Percentiles rank a stretch among this genome's conserved stretches.
Evolutionary conservation across 2,888 invertebrate genomes (phyloP).

Genomic region (Netelia inedita): DNA sequence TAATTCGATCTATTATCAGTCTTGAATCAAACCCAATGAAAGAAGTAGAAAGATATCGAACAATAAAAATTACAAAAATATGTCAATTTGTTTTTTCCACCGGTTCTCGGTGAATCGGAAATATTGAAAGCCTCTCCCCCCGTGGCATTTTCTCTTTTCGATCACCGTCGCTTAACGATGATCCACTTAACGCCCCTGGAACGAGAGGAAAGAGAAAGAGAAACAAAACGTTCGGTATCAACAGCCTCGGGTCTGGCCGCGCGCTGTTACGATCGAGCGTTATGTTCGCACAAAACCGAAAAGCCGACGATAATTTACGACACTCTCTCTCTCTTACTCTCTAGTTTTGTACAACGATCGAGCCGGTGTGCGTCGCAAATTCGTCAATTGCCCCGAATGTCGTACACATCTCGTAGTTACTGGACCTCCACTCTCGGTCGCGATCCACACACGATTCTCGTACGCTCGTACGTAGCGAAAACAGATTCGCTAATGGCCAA

Average conservation of each 20-base stretch:
- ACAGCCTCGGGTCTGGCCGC: conserved; percentile 31
- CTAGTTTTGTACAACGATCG: not conserved
- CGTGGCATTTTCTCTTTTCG: conserved; percentile 20
- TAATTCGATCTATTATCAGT: no score
- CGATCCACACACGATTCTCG: conserved; percentile 21
- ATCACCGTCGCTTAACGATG: conserved; percentile 59
- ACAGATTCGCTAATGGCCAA: conserved; percentile 66
- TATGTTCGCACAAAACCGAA: conserved; percentile 33
- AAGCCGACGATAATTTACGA: conserved; percentile 61
- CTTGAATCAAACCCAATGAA: no score
- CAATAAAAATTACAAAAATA: no score
- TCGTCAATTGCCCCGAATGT: conserved; percentile 61
- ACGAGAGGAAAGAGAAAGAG: conserved; percentile 29
- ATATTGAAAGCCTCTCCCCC: no score
- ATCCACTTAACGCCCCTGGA: conserved; percentile 56
- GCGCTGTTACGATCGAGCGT: conserved; percentile 9
- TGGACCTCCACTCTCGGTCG: conserved; percentile 18
- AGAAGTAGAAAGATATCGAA: no score
- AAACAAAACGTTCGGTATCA: not conserved
- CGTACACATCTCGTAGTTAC: conserved; percentile 34
- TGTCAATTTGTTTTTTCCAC: no score
- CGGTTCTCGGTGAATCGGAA: no score
- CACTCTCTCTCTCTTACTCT: conserved; percentile 3
- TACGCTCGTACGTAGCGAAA: conserved; percentile 20
- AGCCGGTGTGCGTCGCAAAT: conserved; percentile 53